Base-by-base conservation (phyloP, 1,140 invertebrate genomes). In the Hyposmocoma kahamanoa region DNA sequence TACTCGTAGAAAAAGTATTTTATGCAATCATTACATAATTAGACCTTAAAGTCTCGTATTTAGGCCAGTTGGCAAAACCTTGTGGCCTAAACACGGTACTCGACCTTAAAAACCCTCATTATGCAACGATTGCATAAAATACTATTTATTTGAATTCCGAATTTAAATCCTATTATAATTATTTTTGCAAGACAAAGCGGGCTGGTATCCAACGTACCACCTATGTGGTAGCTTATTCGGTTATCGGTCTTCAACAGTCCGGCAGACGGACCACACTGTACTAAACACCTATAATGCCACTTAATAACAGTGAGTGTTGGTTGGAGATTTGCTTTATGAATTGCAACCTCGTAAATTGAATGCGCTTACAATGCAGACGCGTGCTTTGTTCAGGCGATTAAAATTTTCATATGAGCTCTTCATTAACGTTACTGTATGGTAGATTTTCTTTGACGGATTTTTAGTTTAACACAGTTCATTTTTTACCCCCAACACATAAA, bases 271-370 rank as follows among this genome's bases (percentile, higher is more conserved):
- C 73, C 73, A 42, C 73, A 72, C 59, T 19, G 20, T 59, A 59
- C 75, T 79, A 77, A 83, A 79, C 72, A 79, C 57, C 69, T 70
- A 77, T 80, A 78, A 71, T 46, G 70, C n/a, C n/a, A n/a, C n/a
- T n/a, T 72, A 76, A 67, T 83, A 71, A 77, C 54, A 62, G 61
- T 50, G 77, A 72, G 68, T 83, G 75, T 61, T 46, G 56, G 57
- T 56, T 46, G 26, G 72, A 80, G 79, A 77, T 83, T 81, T 70
- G 63, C 47, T 67, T 65, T 67, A 74, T 71, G 71, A 76, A 71
- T 72, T 63, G 72, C 47, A 46, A 46, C 53, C 56, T 61, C 66
- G 58, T 66, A 69, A 76, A 77, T 79, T 80, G 79, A 76, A 74
- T 71, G 56, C 48, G 45, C 43, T 49, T 39, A 67, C 61, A 77